Evolutionary conservation across 2,888 invertebrate genomes (phyloP).

Genomic region (Lasioglossum zephyrum): DNA sequence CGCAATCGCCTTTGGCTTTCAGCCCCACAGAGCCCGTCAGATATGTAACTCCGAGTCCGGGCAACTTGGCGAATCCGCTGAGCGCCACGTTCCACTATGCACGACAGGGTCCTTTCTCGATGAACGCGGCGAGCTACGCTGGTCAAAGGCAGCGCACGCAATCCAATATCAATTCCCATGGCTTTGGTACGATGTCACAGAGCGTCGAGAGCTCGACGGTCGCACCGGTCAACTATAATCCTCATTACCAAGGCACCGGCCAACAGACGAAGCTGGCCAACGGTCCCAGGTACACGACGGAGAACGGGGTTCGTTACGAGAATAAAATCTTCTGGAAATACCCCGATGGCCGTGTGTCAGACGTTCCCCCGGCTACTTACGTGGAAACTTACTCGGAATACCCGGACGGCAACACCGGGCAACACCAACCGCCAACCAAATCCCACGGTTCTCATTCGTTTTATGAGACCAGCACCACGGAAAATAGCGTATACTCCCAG

Average conservation of each 20-base stretch:
- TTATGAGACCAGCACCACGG: constrained; percentile 49
- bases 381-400: constrained; percentile 66
- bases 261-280: neutral
- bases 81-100: constrained; percentile 52
- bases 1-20: constrained; percentile 49
- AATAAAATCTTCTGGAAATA: constrained; percentile 83
- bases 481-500: constrained; percentile 74
- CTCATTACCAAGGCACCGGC: neutral
- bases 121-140: constrained; percentile 21
- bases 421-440: constrained; percentile 8
- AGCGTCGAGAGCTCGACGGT: constrained; percentile 41
- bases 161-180: constrained; percentile 36
- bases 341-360: constrained; percentile 80
- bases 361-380: constrained; percentile 78
- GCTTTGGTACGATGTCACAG: constrained; percentile 33
- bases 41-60: constrained; percentile 61
- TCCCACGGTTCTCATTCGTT: constrained; percentile 42
- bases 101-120: constrained; percentile 44
- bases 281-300: constrained; percentile 77
- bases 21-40: constrained; percentile 39
- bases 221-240: constrained; percentile 6
- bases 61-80: constrained; percentile 35
- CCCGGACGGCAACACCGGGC: constrained; percentile 2
- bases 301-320: constrained; percentile 81
- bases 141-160: constrained; percentile 34